Conservation (phyloP, 2,113 vertebrate genomes). For the Macroglossus sobrinus region DNA sequence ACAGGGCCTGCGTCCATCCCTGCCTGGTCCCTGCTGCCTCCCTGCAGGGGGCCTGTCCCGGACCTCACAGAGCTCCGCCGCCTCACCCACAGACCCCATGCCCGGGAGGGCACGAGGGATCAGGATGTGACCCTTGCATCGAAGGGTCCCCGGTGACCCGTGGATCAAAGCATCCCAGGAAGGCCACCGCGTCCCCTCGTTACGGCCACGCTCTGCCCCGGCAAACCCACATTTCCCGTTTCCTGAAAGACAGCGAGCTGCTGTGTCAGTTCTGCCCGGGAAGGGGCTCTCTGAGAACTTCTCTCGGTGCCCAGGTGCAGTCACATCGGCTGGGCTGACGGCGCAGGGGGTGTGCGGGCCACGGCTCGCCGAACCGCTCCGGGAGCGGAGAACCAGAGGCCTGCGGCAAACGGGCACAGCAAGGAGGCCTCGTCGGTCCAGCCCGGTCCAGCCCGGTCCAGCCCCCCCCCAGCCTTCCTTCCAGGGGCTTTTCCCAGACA, state of each 20-base stretch:
- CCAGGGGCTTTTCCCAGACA: not conserved
- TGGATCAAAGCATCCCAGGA: not conserved
- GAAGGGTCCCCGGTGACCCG: not conserved
- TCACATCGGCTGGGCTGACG: not conserved
- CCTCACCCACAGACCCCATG: not conserved
- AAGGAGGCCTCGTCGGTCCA: not conserved
- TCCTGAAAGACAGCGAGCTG: not conserved
- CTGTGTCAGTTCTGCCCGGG: not conserved
- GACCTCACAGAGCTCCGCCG: not conserved
- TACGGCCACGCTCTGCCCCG: not conserved
- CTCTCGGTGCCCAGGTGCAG: not conserved
- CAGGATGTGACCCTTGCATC: not conserved
- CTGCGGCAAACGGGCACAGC: not conserved
- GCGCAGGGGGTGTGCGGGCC: not conserved
- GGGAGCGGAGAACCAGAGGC: not conserved
- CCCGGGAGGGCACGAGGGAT: not conserved
- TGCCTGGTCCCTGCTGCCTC: accelerated
- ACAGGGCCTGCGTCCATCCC: not conserved
- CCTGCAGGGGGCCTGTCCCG: not conserved
- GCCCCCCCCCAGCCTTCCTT: not conserved
- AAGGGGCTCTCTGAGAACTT: not conserved
- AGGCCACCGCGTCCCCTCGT: not conserved
- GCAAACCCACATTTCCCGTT: not conserved
- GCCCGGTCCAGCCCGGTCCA: no score
- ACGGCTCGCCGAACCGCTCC: not conserved